Evolutionary conservation across 2,888 invertebrate species (phyloP).

Genomic region (Baronia brevicornis): DNA sequence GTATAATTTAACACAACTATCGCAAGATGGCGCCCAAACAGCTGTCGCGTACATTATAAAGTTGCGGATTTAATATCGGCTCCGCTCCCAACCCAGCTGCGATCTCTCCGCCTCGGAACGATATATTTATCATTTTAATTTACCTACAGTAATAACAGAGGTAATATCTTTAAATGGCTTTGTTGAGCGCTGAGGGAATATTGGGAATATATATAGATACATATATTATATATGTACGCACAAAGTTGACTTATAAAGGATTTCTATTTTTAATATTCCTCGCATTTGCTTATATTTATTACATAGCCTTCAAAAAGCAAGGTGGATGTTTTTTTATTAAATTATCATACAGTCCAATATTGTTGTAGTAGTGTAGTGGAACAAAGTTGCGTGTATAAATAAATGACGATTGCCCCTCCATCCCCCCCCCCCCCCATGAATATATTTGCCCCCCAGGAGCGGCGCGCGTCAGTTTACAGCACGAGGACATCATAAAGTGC

Average conservation of each 20-base stretch:
- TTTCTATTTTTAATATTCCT: conserved; percentile 5
- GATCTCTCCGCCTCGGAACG: conserved; percentile 12
- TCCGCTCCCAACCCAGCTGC: conserved; percentile 19
- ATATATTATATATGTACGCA: no score
- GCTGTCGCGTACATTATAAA: conserved; percentile 27
- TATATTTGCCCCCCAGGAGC: conserved; percentile 13
- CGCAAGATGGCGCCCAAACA: conserved; percentile 23
- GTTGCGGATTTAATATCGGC: conserved; percentile 24
- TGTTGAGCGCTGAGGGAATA: no score
- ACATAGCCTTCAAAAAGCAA: conserved; percentile 2
- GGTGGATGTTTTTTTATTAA: not conserved
- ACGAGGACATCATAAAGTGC: conserved; percentile 71
- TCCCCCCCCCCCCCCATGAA: no score
- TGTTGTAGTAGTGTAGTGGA: no score
- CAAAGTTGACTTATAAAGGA: no score
- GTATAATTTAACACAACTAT: conserved; percentile 12
- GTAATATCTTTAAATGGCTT: not conserved
- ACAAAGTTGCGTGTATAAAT: no score
- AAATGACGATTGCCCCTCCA: no score
- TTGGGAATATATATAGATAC: no score
- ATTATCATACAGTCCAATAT: no score
- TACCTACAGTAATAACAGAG: conserved; percentile 7
- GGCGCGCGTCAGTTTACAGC: conserved; percentile 57
- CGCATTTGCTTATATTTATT: conserved; percentile 8
- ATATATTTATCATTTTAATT: conserved; percentile 12